These are phyloP conservation scores for Monomorium pharaonis DNA, from an alignment of 1,140 invertebrate species.

Conservation along the genomic window DNA sequence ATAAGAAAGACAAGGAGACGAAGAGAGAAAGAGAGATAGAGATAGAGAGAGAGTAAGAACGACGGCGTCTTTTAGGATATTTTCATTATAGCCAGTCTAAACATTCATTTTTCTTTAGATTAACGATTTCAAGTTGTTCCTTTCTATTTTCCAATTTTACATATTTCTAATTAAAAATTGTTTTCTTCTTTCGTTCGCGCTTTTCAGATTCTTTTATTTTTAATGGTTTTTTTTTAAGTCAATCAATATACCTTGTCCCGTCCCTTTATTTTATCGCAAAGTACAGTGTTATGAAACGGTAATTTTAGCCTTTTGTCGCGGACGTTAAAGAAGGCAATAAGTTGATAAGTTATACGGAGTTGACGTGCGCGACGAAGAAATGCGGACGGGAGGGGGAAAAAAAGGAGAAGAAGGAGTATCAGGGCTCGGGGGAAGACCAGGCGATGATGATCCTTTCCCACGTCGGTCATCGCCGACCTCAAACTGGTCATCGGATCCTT, in stretches of 20 bases:
- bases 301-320: constrained; percentile 43
- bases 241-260: not conserved
- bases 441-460: constrained; percentile 83
- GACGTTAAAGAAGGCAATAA: constrained; percentile 45
- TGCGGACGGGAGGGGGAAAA: constrained; percentile 3
- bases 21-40: constrained; percentile 28
- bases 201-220: not conserved
- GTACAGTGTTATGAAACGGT: not conserved
- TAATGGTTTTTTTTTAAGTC: not conserved
- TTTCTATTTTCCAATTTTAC: not conserved
- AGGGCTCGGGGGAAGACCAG: constrained; percentile 60
- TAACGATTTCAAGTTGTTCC: not conserved
- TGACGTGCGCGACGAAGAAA: constrained; percentile 44
- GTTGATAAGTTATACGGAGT: constrained; percentile 65
- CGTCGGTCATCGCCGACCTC: constrained; percentile 84
- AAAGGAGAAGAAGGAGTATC: constrained; percentile 16
- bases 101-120: not conserved
- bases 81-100: not conserved
- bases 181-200: not conserved
- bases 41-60: constrained; percentile 27
- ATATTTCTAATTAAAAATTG: not conserved
- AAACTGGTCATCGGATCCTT: constrained; percentile 84
- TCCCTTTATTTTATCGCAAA: constrained; percentile 9
- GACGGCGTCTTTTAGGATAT: constrained; percentile 1
- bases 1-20: constrained; percentile 71